Evolutionary conservation across 2,888 invertebrate species (phyloP), one percentile per base, ranked within the genome.

Genomic region (Dynastes tityus): DNA sequence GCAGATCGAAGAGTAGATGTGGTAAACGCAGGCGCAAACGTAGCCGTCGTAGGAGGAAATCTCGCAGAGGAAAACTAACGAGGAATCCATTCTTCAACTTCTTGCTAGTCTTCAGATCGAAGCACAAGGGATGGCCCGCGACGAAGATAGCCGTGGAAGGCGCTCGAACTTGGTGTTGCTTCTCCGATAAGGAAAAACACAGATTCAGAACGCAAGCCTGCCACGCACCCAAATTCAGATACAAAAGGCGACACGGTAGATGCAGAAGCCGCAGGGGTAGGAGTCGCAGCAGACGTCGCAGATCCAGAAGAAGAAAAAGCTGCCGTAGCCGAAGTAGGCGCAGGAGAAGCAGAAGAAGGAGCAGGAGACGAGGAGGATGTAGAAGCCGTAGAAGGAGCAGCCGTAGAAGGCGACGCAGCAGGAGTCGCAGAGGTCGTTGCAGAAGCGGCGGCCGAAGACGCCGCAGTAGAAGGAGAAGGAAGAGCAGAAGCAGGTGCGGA

Each of bases 51-150:
- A 67, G n/a, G 49, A 45, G 5, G 67, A 45, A 45, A 11, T 11
- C 22, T 11, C 53, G 67, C 2, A 13, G 74, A n/a, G 78, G 82
- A 11, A 78, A 67, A 53, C 11, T 80, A 32, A 81, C 80, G 11
- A 53, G 80, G 9, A 86, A 86, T 78, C 86, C 87, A 0, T 87
- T 87, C 80, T 81, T 87, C 53, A 86, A 86, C 78, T 87, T 83
- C 76, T 77, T 87, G 78, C 77, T 85, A 27, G 74, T 82, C n/a
- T 86, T 85, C 79, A 80, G 86, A 16, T 78, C 64, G 29, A 84
- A 83, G 61, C 84, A 86, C 73, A 83, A 84, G 73, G 83, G 83
- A 3, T 85, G 85, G 86, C 80, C 83, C 4, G 83, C 83, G n/a
- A 74, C 77, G 2, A 85, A 85, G 80, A 81, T 87, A 6, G 87